Conservation (phyloP, 2,888 invertebrate species). For the Cataglyphis rosenhaueri region DNA sequence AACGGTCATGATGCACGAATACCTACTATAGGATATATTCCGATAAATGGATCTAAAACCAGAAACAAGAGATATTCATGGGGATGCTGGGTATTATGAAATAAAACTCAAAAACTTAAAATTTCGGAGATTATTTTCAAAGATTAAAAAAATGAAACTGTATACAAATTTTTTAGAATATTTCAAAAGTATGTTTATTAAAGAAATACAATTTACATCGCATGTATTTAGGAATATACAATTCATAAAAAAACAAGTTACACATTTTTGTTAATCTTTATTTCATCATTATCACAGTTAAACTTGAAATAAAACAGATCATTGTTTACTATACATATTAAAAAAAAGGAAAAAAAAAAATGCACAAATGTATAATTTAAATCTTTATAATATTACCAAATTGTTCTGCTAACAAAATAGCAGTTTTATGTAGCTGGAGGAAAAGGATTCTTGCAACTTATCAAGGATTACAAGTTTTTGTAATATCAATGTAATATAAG, state of each 20-base stretch:
- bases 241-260: background rate
- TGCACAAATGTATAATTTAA: background rate
- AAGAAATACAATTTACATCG: conserved; percentile 11
- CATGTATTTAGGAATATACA: background rate
- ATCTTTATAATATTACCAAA: conserved; percentile 34
- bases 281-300: conserved; percentile 80
- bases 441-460: conserved; percentile 21
- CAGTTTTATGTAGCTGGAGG: conserved; percentile 47
- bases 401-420: conserved; percentile 51
- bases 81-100: too few relatives aligned
- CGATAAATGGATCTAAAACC: background rate
- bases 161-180: background rate
- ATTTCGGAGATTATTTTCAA: background rate
- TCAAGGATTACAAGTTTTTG: conserved; percentile 40
- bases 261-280: conserved; percentile 32
- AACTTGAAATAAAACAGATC: conserved; percentile 73
- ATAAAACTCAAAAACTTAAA: background rate
- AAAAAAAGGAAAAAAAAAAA: conserved; percentile 35
- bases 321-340: conserved; percentile 35
- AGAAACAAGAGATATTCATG: background rate
- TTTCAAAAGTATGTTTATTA: background rate
- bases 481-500: conserved; percentile 23
- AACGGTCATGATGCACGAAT: background rate
- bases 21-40: background rate
- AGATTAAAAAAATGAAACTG: background rate